Evolutionary conservation across 2,888 invertebrate species (phyloP).

Genomic region (Acanthococcus lagerstroemiae): DNA sequence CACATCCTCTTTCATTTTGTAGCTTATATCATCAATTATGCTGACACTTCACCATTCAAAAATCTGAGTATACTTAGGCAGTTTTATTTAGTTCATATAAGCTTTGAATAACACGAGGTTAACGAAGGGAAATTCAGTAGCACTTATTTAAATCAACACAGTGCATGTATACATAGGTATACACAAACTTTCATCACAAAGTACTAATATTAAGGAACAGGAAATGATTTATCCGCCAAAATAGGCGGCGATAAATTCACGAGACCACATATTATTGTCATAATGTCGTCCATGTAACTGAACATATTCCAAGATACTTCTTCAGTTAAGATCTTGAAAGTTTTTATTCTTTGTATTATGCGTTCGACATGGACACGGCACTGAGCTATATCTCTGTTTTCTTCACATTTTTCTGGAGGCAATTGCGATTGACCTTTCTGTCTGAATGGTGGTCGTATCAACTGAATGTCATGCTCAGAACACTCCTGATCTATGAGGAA

Average conservation of each 20-base stretch:
- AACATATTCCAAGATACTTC: constrained; percentile 2
- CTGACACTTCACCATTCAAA: too few species aligned
- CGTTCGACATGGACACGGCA: background rate
- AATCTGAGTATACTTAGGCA: too few species aligned
- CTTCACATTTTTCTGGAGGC: background rate
- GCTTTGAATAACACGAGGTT: too few species aligned
- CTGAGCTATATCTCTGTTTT: constrained; percentile 1
- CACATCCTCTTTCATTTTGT: too few species aligned
- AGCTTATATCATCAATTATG: too few species aligned
- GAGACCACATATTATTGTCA: constrained; percentile 6
- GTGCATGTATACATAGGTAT: too few species aligned
- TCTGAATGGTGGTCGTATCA: constrained; percentile 1
- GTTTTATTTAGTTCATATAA: too few species aligned
- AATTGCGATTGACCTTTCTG: background rate
- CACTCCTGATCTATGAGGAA: background rate
- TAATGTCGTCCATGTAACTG: background rate
- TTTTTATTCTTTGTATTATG: constrained; percentile 1
- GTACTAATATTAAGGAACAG: too few species aligned
- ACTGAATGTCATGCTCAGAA: background rate
- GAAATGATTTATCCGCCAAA: constrained; percentile 1
- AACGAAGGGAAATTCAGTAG: too few species aligned
- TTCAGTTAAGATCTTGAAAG: constrained; percentile 11
- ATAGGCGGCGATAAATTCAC: constrained; percentile 16
- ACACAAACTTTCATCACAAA: too few species aligned
- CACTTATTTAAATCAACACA: too few species aligned